phyloP scores from a whole-genome alignment of 2,888 invertebrate genomes.

The Scrobipalpa costella region DNA sequence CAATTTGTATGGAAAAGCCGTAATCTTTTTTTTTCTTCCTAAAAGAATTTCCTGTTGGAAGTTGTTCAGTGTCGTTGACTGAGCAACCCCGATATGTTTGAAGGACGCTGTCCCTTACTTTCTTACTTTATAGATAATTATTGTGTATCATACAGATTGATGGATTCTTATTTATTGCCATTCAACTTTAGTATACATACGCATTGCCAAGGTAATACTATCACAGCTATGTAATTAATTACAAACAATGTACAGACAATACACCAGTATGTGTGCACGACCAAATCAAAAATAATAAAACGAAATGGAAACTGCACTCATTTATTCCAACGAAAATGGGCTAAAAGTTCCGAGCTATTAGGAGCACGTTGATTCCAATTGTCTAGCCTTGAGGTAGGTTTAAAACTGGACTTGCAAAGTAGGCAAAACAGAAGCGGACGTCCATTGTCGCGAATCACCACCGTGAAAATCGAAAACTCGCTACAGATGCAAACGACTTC shows the following conservation, averaged over 20 bases:
- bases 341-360: slow-evolving; percentile 17
- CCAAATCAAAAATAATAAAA: slow-evolving; percentile 7
- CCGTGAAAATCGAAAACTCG: slow-evolving; percentile 79
- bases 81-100: too few relatives aligned
- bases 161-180: too few relatives aligned
- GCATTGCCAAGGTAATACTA: slow-evolving; percentile 17
- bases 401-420: slow-evolving; percentile 61
- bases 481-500: slow-evolving; percentile 44
- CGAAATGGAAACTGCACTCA: slow-evolving; percentile 24
- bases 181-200: not conserved
- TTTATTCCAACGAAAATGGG: slow-evolving; percentile 24
- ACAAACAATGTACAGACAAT: not conserved
- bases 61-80: too few relatives aligned
- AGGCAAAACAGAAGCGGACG: slow-evolving; percentile 67
- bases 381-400: slow-evolving; percentile 76
- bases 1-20: too few relatives aligned
- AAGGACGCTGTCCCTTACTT: too few relatives aligned
- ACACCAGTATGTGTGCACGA: not conserved
- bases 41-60: too few relatives aligned
- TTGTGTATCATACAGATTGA: not conserved
- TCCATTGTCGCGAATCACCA: slow-evolving; percentile 75
- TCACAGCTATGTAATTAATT: slow-evolving; percentile 18
- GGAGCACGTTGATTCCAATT: slow-evolving; percentile 25
- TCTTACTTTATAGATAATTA: too few relatives aligned
- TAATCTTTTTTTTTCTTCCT: too few relatives aligned